Base-by-base conservation (phyloP, 64 coral and sea anemone species). In the Trachythela sp. region DNA sequence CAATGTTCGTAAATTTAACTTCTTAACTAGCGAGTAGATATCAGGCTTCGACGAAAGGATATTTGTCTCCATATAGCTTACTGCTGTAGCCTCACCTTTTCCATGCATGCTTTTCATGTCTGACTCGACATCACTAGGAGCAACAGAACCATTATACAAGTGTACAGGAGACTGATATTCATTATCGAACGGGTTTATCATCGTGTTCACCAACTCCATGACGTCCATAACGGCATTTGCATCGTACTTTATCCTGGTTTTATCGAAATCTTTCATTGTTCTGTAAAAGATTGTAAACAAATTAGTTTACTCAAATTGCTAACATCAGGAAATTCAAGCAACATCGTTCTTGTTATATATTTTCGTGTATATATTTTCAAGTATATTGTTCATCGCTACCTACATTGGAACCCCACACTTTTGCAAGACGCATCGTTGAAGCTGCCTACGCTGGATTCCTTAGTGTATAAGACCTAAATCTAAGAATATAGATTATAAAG, bases 71-170 rank as follows among this genome's bases (percentile, higher is more conserved):
- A 85, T 85, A 39, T 85, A 85, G 22, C n/a, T 39, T 26, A 42
- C 83, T 85, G 83, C 83, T 85, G 83, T 36, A n/a, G 37, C 42
- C 39, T 85, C 83, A 85, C 83, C 83, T 85, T 27, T 85, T 85
- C 39, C 40, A 29, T 41, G 39, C 83, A 85, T 85, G 42, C 39
- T 85, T 29, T 85, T 48, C 83, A 85, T 85, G 83, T 85, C 83
- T 17, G 83, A 85, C 26, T 85, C 36, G 13, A 85, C 83, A 85
- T 38, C 37, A 41, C 13, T 27, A 41, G 83, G 15, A 48, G 83
- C 83, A 15, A 85, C 36, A 85, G 42, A 45, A 39, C 83, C 83
- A 39, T 45, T 85, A 45, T 13, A 85, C 83, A 85, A 85, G 39
- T 85, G 83, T 13, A 85, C 83, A 38, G 39, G 83, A 27, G 42